A percentile compares a stretch with the other conserved stretches of the same genome.
Evolutionary conservation across 2,797 vertebrate genomes (phyloP).

Genomic region (Leptodactylus fallax): DNA sequence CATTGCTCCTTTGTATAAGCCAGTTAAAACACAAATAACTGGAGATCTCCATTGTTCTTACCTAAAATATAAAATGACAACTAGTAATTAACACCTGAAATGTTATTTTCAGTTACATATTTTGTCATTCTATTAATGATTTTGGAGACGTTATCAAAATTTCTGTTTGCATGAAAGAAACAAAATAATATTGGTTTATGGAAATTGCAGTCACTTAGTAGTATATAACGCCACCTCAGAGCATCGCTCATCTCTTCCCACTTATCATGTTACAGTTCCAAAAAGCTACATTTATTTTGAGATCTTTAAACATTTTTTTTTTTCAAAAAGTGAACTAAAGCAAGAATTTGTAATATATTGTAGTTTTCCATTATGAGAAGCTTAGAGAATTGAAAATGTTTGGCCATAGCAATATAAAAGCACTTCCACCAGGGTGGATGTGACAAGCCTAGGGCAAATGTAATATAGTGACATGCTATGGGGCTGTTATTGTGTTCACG

Average conservation of each 20-base stretch:
- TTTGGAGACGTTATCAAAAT: not conserved
- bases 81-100: not conserved
- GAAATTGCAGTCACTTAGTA: not conserved
- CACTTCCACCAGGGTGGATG: too few relatives aligned
- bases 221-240: not conserved
- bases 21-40: not conserved
- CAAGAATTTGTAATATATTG: not conserved
- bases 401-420: too few relatives aligned
- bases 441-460: not conserved
- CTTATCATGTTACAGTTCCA: not conserved
- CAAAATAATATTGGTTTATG: constrained; percentile 2
- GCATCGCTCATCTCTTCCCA: not conserved
- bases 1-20: not conserved
- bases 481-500: not conserved
- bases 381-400: not conserved
- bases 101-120: not conserved
- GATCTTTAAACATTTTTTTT: not conserved
- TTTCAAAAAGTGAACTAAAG: not conserved
- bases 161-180: not conserved
- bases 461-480: not conserved
- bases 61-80: not conserved
- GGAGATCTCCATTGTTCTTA: not conserved
- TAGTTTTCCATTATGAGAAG: not conserved
- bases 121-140: not conserved
- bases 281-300: not conserved